Evolutionary conservation across 2,113 vertebrate species (phyloP).

Genomic region (Heterotilapia buettikoferi): DNA sequence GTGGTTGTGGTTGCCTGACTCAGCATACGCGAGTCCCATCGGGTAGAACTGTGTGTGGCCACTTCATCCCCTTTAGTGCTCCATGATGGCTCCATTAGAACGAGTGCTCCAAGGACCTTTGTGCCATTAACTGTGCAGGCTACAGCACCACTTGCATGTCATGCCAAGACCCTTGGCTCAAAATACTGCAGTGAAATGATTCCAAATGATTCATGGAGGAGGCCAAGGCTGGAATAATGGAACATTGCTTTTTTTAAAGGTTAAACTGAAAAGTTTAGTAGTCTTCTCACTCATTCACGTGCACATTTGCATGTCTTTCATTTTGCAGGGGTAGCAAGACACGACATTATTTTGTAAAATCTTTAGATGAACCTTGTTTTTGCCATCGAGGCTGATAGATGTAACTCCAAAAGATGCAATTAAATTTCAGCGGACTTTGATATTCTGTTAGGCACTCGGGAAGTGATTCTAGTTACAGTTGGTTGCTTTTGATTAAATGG

Average conservation of each 20-base stretch:
- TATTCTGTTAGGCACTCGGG: background rate
- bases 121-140: conserved; percentile 24
- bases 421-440: background rate
- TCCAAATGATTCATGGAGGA: conserved; percentile 24
- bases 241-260: conserved; percentile 19
- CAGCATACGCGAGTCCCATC: background rate
- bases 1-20: background rate
- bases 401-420: background rate
- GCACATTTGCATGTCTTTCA: background rate
- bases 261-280: background rate
- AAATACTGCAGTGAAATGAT: background rate
- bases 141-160: conserved; percentile 17
- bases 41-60: background rate
- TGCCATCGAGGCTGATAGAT: background rate
- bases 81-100: conserved; percentile 27
- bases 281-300: background rate
- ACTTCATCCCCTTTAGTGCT: conserved; percentile 14
- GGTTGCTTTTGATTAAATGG: background rate
- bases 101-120: conserved; percentile 15
- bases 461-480: background rate
- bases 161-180: conserved; percentile 38
- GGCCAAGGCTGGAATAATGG: background rate
- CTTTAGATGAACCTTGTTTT: background rate
- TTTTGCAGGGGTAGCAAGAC: background rate
- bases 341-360: background rate